These are phyloP conservation scores for Sphaerodactylus townsendi DNA, from an alignment of 2,113 vertebrate species.

Conservation along the genomic window DNA sequence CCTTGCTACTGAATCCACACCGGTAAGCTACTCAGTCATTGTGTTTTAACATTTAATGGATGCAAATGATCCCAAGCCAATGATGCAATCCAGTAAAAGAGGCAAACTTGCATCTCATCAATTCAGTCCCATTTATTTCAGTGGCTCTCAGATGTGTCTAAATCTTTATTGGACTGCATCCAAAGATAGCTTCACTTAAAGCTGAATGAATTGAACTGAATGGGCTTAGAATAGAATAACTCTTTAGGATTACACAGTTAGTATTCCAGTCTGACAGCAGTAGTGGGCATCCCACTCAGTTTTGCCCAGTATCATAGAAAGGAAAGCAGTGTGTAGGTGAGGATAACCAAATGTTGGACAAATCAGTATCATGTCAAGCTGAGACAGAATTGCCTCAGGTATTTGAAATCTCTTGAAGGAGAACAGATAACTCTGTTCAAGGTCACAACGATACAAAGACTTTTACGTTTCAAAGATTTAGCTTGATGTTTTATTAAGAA, in stretches of 20 bases:
- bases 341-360: not conserved
- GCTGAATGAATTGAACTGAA: too few relatives aligned
- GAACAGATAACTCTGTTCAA: not conserved
- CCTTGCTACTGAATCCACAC: conserved; percentile 87
- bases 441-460: not conserved
- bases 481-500: not conserved
- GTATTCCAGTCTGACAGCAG: not conserved
- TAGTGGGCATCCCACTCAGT: not conserved
- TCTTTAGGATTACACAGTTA: not conserved
- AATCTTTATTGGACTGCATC: not conserved
- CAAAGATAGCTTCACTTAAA: not conserved
- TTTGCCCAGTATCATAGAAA: not conserved
- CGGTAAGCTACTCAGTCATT: conserved; percentile 71
- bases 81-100: not conserved
- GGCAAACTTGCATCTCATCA: not conserved
- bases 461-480: not conserved
- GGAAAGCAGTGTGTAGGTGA: not conserved
- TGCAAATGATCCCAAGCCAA: not conserved
- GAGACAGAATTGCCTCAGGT: not conserved
- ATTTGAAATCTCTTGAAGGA: not conserved
- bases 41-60: not conserved
- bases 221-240: too few relatives aligned
- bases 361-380: not conserved
- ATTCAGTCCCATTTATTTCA: not conserved
- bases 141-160: not conserved